Conservation (phyloP, 2,888 invertebrate genomes). For the Mesorhabditis belari region DNA sequence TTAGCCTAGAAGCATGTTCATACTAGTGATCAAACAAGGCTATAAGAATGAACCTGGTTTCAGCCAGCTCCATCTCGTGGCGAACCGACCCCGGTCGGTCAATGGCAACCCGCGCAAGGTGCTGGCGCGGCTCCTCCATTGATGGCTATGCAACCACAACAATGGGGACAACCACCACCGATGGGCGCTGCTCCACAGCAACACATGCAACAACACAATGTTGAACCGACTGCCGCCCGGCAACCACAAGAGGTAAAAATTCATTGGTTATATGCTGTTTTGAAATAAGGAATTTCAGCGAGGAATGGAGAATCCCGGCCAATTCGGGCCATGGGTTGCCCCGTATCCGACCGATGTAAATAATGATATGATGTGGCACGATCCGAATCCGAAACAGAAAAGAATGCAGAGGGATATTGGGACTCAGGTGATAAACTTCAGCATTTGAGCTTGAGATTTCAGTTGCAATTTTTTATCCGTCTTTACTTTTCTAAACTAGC, state of each 20-base stretch:
- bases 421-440: constrained; percentile 39
- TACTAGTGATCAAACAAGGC: too few species aligned
- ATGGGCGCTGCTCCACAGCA: neutral
- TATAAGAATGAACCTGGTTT: too few species aligned
- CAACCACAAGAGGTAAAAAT: neutral
- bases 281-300: neutral
- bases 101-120: constrained; percentile 1
- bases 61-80: too few species aligned
- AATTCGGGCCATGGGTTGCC: constrained; percentile 17
- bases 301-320: neutral
- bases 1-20: too few species aligned
- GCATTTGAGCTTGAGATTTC: constrained; percentile 11
- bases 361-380: constrained; percentile 37
- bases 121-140: constrained; percentile 1
- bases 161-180: constrained; percentile 6
- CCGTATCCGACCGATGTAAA: constrained; percentile 5
- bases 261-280: neutral
- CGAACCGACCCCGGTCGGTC: too few species aligned
- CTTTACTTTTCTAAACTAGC: too few species aligned
- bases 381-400: constrained; percentile 35
- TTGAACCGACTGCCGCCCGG: neutral
- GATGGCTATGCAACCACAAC: constrained; percentile 2
- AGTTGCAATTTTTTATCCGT: neutral
- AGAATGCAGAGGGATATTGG: constrained; percentile 30
- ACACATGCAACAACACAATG: neutral